phyloP scores from a whole-genome alignment of 53 echinoderm and acorn worm species.

The Actinopyga echinites region DNA sequence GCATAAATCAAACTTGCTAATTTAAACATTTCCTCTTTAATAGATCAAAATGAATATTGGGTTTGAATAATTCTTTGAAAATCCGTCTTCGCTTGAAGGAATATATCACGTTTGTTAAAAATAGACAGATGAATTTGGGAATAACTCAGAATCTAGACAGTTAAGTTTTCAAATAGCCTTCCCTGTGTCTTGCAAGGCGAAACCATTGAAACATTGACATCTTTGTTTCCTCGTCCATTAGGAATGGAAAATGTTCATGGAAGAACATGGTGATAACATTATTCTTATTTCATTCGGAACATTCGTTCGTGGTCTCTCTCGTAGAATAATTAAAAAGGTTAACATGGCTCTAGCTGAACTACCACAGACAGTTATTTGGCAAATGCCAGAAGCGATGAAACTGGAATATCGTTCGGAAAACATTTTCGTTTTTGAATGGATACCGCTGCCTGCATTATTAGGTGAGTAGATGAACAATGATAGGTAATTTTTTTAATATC shows the following conservation, averaged over 20 bases:
- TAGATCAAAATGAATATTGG: too few species aligned
- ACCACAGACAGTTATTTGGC: constrained; percentile 3
- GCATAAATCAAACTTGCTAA: too few species aligned
- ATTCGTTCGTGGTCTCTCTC: neutral
- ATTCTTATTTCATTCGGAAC: constrained; percentile 10
- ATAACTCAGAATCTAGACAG: too few species aligned
- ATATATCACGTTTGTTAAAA: too few species aligned
- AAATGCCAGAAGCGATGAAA: neutral
- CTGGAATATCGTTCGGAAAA: neutral
- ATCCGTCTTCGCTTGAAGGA: too few species aligned
- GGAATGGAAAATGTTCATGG: neutral
- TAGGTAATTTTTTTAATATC: too few species aligned
- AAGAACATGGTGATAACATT: neutral
- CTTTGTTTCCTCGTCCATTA: neutral
- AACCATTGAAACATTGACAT: too few species aligned
- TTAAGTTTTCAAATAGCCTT: too few species aligned
- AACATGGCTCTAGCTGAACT: neutral
- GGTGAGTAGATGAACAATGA: neutral
- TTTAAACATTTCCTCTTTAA: too few species aligned
- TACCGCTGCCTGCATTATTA: neutral
- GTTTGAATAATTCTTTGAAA: too few species aligned
- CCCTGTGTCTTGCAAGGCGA: too few species aligned
- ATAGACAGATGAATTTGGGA: too few species aligned
- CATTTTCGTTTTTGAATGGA: neutral
- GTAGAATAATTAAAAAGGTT: neutral